Evolutionary conservation across 2,888 invertebrate genomes (phyloP).

Genomic region (Opisthograptis luteolata): DNA sequence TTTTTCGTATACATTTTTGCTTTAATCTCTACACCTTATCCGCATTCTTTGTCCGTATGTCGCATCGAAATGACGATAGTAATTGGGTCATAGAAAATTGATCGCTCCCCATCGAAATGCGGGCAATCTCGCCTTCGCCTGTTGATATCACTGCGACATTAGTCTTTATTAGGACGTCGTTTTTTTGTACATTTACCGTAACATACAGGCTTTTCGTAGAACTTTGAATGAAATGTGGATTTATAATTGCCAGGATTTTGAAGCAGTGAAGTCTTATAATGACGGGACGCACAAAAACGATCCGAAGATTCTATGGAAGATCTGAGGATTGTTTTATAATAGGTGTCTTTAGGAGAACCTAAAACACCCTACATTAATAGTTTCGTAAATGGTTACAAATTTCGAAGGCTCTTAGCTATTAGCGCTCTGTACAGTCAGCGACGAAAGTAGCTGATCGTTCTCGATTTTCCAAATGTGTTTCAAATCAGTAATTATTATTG

Average conservation of each 20-base stretch:
- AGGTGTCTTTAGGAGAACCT: too few relatives aligned
- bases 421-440: too few relatives aligned
- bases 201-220: slow-evolving; percentile 38
- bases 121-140: slow-evolving; percentile 53
- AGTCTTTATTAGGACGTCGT: slow-evolving; percentile 35
- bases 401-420: too few relatives aligned
- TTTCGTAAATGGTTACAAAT: too few relatives aligned
- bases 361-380: too few relatives aligned
- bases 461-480: too few relatives aligned
- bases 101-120: slow-evolving; percentile 62
- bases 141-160: slow-evolving; percentile 53
- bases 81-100: slow-evolving; percentile 72
- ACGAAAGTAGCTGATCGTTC: too few relatives aligned
- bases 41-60: slow-evolving; percentile 44
- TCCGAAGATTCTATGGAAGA: too few relatives aligned
- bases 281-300: too few relatives aligned
- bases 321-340: too few relatives aligned
- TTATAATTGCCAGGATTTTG: neutral
- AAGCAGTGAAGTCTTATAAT: neutral
- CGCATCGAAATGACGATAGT: slow-evolving; percentile 51
- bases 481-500: too few relatives aligned
- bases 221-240: slow-evolving; percentile 39
- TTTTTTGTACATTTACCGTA: slow-evolving; percentile 36
- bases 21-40: slow-evolving; percentile 1
- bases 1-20: neutral